phyloP scores from a whole-genome alignment of 1,140 invertebrate species.

The Parapsyche elsis region DNA sequence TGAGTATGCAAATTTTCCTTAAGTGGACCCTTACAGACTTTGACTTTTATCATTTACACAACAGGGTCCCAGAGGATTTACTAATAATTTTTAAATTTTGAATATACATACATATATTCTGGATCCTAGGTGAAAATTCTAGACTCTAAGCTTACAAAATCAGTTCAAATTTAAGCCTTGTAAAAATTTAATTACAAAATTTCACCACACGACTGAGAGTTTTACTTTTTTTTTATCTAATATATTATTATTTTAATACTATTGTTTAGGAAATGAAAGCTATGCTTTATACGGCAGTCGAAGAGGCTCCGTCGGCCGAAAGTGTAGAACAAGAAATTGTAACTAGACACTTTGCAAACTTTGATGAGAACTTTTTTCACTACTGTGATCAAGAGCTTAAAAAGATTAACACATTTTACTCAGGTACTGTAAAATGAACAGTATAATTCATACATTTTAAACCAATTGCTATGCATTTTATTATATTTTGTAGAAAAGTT shows the following conservation, averaged over 20 bases:
- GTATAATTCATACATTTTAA: background rate
- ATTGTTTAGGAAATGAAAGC: conserved; percentile 86
- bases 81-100: too few relatives aligned
- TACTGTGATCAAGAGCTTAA: conserved; percentile 95
- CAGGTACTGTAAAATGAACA: conserved; percentile 71
- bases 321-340: conserved; percentile 89
- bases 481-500: conserved; percentile 83
- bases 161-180: background rate
- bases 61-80: too few relatives aligned
- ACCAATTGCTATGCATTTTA: background rate
- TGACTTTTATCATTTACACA: too few relatives aligned
- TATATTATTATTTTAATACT: background rate
- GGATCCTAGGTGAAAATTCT: too few relatives aligned
- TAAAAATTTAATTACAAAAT: background rate
- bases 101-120: too few relatives aligned
- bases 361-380: conserved; percentile 96
- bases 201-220: background rate
- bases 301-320: conserved; percentile 88
- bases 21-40: too few relatives aligned
- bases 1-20: too few relatives aligned
- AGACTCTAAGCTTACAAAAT: too few relatives aligned
- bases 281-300: conserved; percentile 88
- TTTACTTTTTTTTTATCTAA: background rate
- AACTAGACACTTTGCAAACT: conserved; percentile 91
- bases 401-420: conserved; percentile 98